Evolutionary conservation across 2,113 vertebrate species (phyloP).

Genomic region (Heterochromis multidens): DNA sequence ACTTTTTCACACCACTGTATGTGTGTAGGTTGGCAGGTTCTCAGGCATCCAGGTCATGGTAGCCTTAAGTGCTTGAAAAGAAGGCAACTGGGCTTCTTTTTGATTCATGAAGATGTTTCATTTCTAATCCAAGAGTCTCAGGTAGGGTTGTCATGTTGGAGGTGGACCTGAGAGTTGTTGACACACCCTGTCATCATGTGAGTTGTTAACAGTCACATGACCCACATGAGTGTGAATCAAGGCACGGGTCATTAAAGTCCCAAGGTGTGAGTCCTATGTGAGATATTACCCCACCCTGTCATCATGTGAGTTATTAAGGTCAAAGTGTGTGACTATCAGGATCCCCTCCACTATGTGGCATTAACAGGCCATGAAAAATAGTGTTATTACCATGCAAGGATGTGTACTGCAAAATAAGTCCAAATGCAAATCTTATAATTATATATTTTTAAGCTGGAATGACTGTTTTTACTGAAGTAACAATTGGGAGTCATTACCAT

Average conservation of each 20-base stretch:
- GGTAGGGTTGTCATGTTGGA: neutral
- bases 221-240: neutral
- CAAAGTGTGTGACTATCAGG: neutral
- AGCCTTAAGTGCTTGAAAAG: neutral
- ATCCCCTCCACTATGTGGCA: neutral
- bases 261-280: neutral
- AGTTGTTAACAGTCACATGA: neutral
- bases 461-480: too few relatives aligned
- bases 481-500: too few relatives aligned
- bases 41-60: neutral
- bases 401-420: neutral
- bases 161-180: neutral
- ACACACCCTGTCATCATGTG: neutral
- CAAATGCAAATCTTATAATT: too few relatives aligned
- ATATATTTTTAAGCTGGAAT: too few relatives aligned
- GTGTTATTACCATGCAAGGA: neutral
- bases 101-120: neutral
- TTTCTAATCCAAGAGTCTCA: neutral
- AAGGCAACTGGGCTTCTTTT: neutral
- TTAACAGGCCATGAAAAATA: too few relatives aligned
- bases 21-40: neutral
- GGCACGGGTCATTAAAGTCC: neutral
- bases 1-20: neutral
- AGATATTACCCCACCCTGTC: neutral
- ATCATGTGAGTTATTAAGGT: neutral